Base-by-base conservation (phyloP, 2,113 vertebrate species). In the Pelobates fuscus region DNA sequence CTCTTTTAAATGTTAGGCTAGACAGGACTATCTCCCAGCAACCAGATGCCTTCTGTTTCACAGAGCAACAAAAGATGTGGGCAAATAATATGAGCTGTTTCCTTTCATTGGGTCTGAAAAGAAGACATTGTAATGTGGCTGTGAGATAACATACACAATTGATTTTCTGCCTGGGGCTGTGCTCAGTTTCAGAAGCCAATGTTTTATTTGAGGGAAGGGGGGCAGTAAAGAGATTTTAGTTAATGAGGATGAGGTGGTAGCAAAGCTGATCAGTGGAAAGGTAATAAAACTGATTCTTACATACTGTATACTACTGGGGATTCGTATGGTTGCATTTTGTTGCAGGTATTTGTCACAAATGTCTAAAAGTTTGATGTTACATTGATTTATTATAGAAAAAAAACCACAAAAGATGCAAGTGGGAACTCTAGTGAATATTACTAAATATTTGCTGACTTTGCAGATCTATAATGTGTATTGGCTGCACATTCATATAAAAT, bases 21-120 rank as follows among this genome's bases (percentile, higher is more conserved):
- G 54, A 60, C 37, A 30, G 55, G 8, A n/a, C 24, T 76, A 76
- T 76, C 64, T 76, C 73, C 73, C 73, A 76, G 73, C 73, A 76
- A 76, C 73, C 73, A 76, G 73, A 67, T 67, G 71, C 32, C 41
- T 49, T 49, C 10, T 76, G 25, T 46, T 60, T 67, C 67, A 29
- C 30, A 67, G 65, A 18, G 20, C 55, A 76, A 76, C 54, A 76
- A 76, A 76, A 61, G 73, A 29, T 2, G 37, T 29, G 32, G n/a
- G 26, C 63, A 54, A 72, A 67, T 30, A 46, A 67, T 29, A 67
- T 18, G 26, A 18, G 8, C 70, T 32, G 26, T 63, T 52, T 49
- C 5, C 14, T 23, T 54, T 63, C 37, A 67, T 46, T 27, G 23
- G 49, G 37, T n/a, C 3, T 5, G 17, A 21, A 55, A 11, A 44